Evolutionary conservation across 2,113 vertebrate genomes (phyloP).

Genomic region (Meriones unguiculatus): DNA sequence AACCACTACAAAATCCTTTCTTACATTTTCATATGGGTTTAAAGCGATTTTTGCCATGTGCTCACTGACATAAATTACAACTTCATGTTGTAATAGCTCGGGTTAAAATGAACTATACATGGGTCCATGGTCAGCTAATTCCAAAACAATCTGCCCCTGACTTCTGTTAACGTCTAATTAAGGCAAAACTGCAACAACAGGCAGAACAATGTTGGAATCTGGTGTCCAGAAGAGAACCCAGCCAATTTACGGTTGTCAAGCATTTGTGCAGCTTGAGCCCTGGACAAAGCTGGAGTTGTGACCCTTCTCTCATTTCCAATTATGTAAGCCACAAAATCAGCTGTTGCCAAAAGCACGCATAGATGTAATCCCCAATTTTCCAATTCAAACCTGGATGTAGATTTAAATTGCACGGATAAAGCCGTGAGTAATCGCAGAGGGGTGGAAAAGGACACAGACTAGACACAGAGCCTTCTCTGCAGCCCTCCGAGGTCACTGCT

Average conservation of each 20-base stretch:
- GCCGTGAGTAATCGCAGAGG: not conserved
- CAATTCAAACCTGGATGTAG: slow-evolving; percentile 51
- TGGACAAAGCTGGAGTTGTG: slow-evolving; percentile 17
- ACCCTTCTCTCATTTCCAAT: slow-evolving; percentile 61
- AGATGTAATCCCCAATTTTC: slow-evolving; percentile 71
- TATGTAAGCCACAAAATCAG: slow-evolving; percentile 69
- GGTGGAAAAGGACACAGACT: not conserved
- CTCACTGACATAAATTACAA: slow-evolving; percentile 59
- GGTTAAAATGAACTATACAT: slow-evolving; percentile 55
- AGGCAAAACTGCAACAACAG: slow-evolving; percentile 42
- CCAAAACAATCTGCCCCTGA: slow-evolving; percentile 57
- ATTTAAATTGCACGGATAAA: not conserved
- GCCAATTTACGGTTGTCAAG: slow-evolving; percentile 50
- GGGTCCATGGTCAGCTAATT: slow-evolving; percentile 35
- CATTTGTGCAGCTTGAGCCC: slow-evolving; percentile 49
- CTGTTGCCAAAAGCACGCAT: slow-evolving; percentile 32
- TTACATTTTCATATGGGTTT: slow-evolving; percentile 58
- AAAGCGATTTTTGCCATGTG: slow-evolving; percentile 46
- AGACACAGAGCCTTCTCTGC: not conserved
- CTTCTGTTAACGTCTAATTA: slow-evolving; percentile 66
- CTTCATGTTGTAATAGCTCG: slow-evolving; percentile 47
- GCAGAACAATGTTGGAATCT: slow-evolving; percentile 55
- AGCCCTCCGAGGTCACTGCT: not conserved
- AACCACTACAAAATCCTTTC: slow-evolving; percentile 48
- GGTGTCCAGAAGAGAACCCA: slow-evolving; percentile 69